These are phyloP conservation scores for Phataginus tricuspis DNA, from an alignment of 2,797 vertebrate genomes.

Conservation along the genomic window DNA sequence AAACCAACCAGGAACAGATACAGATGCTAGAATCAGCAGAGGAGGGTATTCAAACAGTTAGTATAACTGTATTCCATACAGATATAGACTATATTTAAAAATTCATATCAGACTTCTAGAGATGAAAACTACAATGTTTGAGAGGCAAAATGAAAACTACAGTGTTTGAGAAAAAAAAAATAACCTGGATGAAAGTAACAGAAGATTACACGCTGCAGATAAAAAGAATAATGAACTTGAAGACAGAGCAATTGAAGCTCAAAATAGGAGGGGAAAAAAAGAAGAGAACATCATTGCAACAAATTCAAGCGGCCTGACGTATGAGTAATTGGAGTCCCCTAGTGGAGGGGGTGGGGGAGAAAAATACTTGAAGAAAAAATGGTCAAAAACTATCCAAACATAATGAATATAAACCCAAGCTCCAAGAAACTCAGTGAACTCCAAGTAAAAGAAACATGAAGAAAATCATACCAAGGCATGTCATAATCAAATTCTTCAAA, in stretches of 20 bases:
- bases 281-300: not conserved
- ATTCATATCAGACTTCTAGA: not conserved
- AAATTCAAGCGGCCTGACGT: not conserved
- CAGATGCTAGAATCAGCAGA: not conserved
- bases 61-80: not conserved
- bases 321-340: not conserved
- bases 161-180: not conserved
- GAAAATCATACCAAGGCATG: not conserved
- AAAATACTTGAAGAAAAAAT: constrained; percentile 14
- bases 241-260: not conserved
- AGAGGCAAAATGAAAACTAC: not conserved
- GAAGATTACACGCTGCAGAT: not conserved
- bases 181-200: not conserved
- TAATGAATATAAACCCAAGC: not conserved
- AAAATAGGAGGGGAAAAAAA: not conserved
- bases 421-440: not conserved
- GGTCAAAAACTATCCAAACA: not conserved
- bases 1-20: not conserved
- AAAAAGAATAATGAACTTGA: not conserved
- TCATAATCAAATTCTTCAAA: not conserved
- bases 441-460: not conserved
- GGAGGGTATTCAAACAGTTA: not conserved
- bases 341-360: not conserved
- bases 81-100: not conserved
- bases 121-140: not conserved